Evolutionary conservation across 2,113 vertebrate genomes (phyloP).

Genomic region (Sinocyclocheilus anophthalmus): DNA sequence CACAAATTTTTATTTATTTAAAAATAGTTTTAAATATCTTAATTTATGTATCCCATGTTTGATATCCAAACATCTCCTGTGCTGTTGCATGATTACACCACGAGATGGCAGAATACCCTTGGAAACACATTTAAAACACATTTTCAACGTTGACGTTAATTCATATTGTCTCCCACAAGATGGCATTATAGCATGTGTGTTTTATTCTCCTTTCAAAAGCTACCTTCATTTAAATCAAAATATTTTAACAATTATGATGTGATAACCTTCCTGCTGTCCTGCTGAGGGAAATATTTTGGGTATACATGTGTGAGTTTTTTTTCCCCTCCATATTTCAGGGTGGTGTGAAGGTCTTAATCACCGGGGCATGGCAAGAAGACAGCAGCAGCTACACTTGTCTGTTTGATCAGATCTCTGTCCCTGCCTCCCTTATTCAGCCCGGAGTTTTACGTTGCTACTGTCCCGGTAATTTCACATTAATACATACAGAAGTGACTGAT

Average conservation of each 20-base stretch:
- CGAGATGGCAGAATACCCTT: slow-evolving; percentile 45
- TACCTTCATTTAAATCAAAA: background rate
- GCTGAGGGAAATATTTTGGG: background rate
- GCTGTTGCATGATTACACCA: slow-evolving; percentile 40
- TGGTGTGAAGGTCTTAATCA: slow-evolving; percentile 97
- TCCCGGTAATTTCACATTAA: slow-evolving; percentile 81
- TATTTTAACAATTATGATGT: slow-evolving; percentile 15
- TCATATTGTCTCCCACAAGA: no score
- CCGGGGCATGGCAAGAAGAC: slow-evolving; percentile 97
- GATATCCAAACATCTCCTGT: background rate
- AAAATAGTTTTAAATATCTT: background rate
- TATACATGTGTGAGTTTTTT: slow-evolving; percentile 48
- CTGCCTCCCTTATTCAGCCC: slow-evolving; percentile 95
- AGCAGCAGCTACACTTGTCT: slow-evolving; percentile 97
- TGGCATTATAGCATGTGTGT: no score
- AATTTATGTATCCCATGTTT: background rate
- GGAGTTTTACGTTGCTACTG: slow-evolving; percentile 98
- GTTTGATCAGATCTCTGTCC: slow-evolving; percentile 98
- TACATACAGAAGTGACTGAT: background rate
- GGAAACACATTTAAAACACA: no score
- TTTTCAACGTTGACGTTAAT: no score
- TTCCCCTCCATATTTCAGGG: slow-evolving; percentile 78
- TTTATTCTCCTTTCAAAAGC: background rate
- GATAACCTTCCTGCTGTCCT: no score
- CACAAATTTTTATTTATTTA: background rate